These are phyloP conservation scores for Drosophila sulfurigaster DNA, from an alignment of 1,140 invertebrate species.

Conservation along the genomic window DNA sequence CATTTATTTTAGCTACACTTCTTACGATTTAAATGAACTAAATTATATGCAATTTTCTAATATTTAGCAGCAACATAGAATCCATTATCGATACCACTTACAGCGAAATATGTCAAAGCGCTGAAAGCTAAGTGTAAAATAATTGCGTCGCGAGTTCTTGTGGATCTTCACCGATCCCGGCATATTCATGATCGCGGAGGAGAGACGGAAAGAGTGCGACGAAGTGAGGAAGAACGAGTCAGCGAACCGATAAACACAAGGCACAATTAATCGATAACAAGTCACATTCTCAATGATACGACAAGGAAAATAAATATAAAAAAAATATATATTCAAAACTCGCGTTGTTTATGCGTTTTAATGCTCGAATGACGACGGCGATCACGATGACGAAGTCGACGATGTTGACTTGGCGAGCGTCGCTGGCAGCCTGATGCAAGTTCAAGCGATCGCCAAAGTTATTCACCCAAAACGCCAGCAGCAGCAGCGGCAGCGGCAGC, in stretches of 20 bases:
- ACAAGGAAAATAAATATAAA: background rate
- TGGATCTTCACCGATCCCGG: constrained; percentile 75
- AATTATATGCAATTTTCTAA: background rate
- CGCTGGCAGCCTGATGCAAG: constrained; percentile 68
- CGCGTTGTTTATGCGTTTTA: constrained; percentile 1
- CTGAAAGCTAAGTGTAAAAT: constrained; percentile 77
- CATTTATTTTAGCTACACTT: background rate
- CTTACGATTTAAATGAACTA: background rate
- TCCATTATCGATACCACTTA: constrained; percentile 58
- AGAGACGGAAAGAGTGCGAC: background rate
- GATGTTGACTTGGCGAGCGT: constrained; percentile 63
- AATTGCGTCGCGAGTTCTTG: constrained; percentile 75
- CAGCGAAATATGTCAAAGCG: constrained; percentile 80
- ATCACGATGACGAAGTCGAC: constrained; percentile 40
- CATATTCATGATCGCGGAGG: constrained; percentile 58
- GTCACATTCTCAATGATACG: constrained; percentile 34
- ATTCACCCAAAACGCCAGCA: constrained; percentile 72
- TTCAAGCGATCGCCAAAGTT: constrained; percentile 77
- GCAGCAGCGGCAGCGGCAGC: background rate
- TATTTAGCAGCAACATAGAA: too few species aligned
- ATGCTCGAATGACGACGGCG: constrained; percentile 31
- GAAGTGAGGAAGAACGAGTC: background rate
- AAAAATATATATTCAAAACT: constrained; percentile 1
- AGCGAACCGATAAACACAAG: constrained; percentile 18
- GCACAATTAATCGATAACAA: background rate